Evolutionary conservation across 2,888 invertebrate species (phyloP).

Genomic region (Xylophagus ater): DNA sequence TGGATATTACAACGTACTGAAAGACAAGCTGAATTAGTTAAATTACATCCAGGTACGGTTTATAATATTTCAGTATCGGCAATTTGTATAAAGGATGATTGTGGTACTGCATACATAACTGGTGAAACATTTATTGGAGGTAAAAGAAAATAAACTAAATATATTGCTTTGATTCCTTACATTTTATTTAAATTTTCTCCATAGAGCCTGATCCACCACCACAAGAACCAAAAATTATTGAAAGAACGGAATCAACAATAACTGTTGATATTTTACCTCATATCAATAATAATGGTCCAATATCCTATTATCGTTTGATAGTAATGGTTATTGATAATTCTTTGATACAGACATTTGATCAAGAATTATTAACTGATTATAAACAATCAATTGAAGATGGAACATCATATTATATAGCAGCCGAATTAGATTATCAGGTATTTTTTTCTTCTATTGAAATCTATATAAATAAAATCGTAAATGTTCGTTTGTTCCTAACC

Average conservation of each 20-base stretch:
- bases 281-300: conserved; percentile 65
- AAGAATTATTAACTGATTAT: conserved; percentile 51
- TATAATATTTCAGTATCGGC: conserved; percentile 67
- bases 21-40: conserved; percentile 46
- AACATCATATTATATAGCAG: conserved; percentile 70
- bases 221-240: conserved; percentile 51
- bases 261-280: conserved; percentile 56
- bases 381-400: conserved; percentile 55
- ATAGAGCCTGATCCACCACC: conserved; percentile 57
- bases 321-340: conserved; percentile 55
- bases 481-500: background rate
- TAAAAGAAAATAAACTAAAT: too few species aligned
- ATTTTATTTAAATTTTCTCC: background rate
- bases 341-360: conserved; percentile 51
- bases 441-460: conserved; percentile 15
- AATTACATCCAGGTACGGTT: conserved; percentile 60
- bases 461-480: background rate
- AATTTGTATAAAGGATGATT: conserved; percentile 47
- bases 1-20: conserved; percentile 51
- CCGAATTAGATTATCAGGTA: conserved; percentile 58
- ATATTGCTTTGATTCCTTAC: background rate
- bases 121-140: conserved; percentile 60
- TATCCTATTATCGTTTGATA: conserved; percentile 61
- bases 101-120: conserved; percentile 45
- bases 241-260: conserved; percentile 50